Evolutionary conservation across 1,140 invertebrate genomes (phyloP), one percentile per base, ranked within the genome.

Genomic region (Ctenoplectra terminalis): DNA sequence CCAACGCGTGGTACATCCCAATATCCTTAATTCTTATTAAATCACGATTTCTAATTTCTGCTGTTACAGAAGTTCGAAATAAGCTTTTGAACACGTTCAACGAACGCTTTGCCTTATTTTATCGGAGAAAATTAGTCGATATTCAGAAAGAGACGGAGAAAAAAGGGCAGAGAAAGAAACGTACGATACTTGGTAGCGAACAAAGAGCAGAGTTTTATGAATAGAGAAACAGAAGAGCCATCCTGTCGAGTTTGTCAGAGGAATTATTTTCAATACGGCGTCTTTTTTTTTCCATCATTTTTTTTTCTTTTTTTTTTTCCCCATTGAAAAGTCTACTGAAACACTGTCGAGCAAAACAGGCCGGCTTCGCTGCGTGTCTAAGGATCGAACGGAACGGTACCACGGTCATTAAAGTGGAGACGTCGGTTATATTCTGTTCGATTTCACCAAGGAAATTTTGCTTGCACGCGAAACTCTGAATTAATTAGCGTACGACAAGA

Each of bases 391-490:
- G 9, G 29, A n/a, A 54, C n/a, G 60, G 58, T 37, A 63, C 48
- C 15, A 48, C n/a, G 31, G n/a, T 52, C n/a, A 43, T 56, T 67
- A 54, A 54, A 76, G 61, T 43, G 20, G 61, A 46, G n/a, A 76
- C 29, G 17, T 6, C 13, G 40, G 11, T 15, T 63, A 34, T 15
- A 66, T 15, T 63, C 34, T 31, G 48, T 37, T 76, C 29, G 40
- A 69, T 77, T 76, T 26, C 2, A 5, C 17, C 26, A 13, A 1
- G 50, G 20, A 69, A 46, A 56, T 56, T 54, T 75, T 29, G 11
- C 31, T 37, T 37, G 43, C 37, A 34, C 74, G 29, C 29, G 63
- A 67, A 69, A 77, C 20, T 77, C 29, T 69, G 37, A 56, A 69
- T 69, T 69, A 67, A 26, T 56, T 67, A 67, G 29, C 26, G 26